Conservation (phyloP, 2,888 invertebrate species). For the Sarcophaga carnaria region DNA sequence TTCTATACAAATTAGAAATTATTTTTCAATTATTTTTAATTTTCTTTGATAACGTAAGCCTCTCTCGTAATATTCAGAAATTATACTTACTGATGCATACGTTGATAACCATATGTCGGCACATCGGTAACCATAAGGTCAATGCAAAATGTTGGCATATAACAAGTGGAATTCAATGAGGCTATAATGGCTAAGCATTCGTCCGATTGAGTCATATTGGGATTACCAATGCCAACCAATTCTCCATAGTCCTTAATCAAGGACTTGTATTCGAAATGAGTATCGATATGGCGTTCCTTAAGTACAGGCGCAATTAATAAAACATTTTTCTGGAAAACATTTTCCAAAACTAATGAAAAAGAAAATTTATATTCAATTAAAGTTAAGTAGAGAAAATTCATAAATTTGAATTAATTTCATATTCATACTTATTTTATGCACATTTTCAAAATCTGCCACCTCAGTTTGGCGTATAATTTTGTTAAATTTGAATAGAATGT, state of each 20-base stretch:
- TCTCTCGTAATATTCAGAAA: background rate
- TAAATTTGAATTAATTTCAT: background rate
- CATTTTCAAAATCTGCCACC: slow-evolving; percentile 50
- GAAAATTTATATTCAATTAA: background rate
- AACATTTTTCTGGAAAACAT: slow-evolving; percentile 75
- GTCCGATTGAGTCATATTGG: slow-evolving; percentile 74
- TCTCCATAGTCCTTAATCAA: slow-evolving; percentile 72
- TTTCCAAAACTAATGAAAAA: slow-evolving; percentile 72
- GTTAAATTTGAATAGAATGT: slow-evolving; percentile 74
- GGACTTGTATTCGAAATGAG: slow-evolving; percentile 75
- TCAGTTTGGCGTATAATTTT: slow-evolving; percentile 53
- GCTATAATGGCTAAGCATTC: slow-evolving; percentile 74
- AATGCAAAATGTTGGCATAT: slow-evolving; percentile 73
- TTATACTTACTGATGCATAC: slow-evolving; percentile 78
- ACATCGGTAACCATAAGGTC: slow-evolving; percentile 73
- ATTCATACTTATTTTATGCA: slow-evolving; percentile 61
- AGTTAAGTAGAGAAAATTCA: background rate
- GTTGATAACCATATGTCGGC: slow-evolving; percentile 77
- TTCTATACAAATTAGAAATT: too few species aligned
- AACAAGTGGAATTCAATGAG: slow-evolving; percentile 70
- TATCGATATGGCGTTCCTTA: slow-evolving; percentile 73
- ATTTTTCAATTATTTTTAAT: too few species aligned
- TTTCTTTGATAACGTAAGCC: too few species aligned
- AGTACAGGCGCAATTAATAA: slow-evolving; percentile 71
- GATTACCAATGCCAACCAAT: slow-evolving; percentile 72